These are phyloP conservation scores for Alviniconcha strummeri DNA, from an alignment of 2,888 invertebrate species.

Conservation along the genomic window DNA sequence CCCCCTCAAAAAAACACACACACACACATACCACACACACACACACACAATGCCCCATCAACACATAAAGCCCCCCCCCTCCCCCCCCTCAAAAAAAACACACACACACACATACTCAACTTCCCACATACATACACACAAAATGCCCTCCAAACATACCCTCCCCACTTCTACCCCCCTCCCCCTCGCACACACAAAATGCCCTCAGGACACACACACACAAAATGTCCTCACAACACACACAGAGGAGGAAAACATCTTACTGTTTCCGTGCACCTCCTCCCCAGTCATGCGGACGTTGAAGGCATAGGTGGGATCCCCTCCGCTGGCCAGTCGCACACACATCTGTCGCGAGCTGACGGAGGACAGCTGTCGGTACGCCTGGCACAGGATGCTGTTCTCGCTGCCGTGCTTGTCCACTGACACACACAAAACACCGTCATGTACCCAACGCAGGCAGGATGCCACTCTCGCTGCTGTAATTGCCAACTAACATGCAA, in stretches of 20 bases:
- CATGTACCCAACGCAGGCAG: not conserved
- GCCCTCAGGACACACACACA: too few species aligned
- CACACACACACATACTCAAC: not conserved
- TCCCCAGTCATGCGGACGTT: slow-evolving; percentile 72
- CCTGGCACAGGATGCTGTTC: slow-evolving; percentile 64
- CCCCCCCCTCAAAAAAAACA: not conserved
- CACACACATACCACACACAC: too few species aligned
- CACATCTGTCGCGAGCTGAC: slow-evolving; percentile 71
- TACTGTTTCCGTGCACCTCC: slow-evolving; percentile 73
- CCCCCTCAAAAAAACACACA: too few species aligned
- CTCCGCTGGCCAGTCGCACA: slow-evolving; percentile 71
- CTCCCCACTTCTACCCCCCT: too few species aligned
- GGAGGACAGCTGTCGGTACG: slow-evolving; percentile 66
- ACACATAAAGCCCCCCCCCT: too few species aligned
- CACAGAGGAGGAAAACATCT: slow-evolving; percentile 37
- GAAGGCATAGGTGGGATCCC: slow-evolving; percentile 73
- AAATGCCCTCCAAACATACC: too few species aligned
- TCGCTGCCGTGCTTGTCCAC: slow-evolving; percentile 28
- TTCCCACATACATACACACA: not conserved
- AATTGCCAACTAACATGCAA: too few species aligned
- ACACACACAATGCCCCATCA: too few species aligned
- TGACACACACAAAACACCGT: not conserved
- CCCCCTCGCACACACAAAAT: too few species aligned
- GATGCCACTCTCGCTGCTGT: too few species aligned
- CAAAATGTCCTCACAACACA: too few species aligned